phyloP scores from a whole-genome alignment of 2,797 vertebrate genomes.

The Ctenochaetus hawaiiensis region DNA sequence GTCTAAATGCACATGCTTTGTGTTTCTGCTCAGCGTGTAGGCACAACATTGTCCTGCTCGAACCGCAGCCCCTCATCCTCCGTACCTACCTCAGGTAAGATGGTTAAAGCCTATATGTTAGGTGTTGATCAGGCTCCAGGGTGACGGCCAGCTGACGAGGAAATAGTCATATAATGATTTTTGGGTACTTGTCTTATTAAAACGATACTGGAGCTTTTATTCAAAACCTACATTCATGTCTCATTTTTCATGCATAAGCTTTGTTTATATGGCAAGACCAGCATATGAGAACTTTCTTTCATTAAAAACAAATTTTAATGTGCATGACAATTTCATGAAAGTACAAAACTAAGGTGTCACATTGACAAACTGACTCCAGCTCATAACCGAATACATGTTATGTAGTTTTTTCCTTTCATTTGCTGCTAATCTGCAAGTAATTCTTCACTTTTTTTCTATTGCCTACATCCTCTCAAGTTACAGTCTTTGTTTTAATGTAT shows the following conservation, averaged over 20 bases:
- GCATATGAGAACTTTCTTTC: no score
- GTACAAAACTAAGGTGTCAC: background rate
- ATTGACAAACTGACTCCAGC: background rate
- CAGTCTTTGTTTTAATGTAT: background rate
- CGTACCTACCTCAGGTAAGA: slow-evolving; percentile 76
- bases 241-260: no score
- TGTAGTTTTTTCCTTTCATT: background rate
- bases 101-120: no score
- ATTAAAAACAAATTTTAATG: background rate
- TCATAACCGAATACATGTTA: background rate
- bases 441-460: background rate
- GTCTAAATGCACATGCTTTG: slow-evolving; percentile 52
- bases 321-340: no score
- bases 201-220: background rate
- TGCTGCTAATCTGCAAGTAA: background rate
- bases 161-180: no score
- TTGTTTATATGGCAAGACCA: no score
- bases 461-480: background rate
- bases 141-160: no score
- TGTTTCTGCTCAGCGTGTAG: slow-evolving; percentile 68
- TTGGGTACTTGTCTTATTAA: background rate
- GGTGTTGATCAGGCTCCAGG: no score
- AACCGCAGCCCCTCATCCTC: slow-evolving; percentile 70
- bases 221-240: no score
- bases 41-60: slow-evolving; percentile 75